Base-by-base conservation (phyloP, 2,113 vertebrate genomes). In the Furnarius figulus region DNA sequence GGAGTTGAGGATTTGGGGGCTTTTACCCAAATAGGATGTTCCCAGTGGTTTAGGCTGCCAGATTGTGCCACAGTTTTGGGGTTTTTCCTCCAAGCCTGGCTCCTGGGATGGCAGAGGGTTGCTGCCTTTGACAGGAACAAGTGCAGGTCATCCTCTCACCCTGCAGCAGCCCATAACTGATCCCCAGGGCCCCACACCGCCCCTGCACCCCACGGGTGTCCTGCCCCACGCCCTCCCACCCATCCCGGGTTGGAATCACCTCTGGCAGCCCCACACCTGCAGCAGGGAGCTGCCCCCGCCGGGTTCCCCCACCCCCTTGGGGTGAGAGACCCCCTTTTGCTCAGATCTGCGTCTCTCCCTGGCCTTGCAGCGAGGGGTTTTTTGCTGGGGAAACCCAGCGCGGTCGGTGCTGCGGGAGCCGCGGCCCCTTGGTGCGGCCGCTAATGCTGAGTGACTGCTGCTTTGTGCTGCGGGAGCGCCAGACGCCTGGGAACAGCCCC, bases 391-490 rank as follows among this genome's bases (percentile, higher is more conserved):
- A 85, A 77, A 44, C 35, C 58, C 35, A 46, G 66, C 30, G 30
- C 44, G 15, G 46, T 22, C 85, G 19, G 4, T 2, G 68, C 56
- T 7, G 85, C 74, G 4, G 74, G 39, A 39, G 82, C 37, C 5
- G 40, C 40, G 40, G 40, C 40, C 40, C 46, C 91, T 35, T 84
- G 82, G 94, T 74, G 92, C 12, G 0, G 27, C 39, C 22, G 17
- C 93, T 96, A 93, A 97, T 94, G 93, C 96, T 92, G 71, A 96
- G 90, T 96, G 96, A 96, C 92, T 92, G 89, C 85, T 94, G 80
- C 86, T 96, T 96, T 97, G 97, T 97, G 86, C 18, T 3, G 35
- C 78, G 42, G 79, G 46, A 84, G 87, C 42, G 13, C 77, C 49
- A 8, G 85, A 76, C 27, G 95, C 88, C 24, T 93, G 97, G 94